Evolutionary conservation across 2,113 vertebrate species (phyloP).

Genomic region (Salvelinus alpinus): DNA sequence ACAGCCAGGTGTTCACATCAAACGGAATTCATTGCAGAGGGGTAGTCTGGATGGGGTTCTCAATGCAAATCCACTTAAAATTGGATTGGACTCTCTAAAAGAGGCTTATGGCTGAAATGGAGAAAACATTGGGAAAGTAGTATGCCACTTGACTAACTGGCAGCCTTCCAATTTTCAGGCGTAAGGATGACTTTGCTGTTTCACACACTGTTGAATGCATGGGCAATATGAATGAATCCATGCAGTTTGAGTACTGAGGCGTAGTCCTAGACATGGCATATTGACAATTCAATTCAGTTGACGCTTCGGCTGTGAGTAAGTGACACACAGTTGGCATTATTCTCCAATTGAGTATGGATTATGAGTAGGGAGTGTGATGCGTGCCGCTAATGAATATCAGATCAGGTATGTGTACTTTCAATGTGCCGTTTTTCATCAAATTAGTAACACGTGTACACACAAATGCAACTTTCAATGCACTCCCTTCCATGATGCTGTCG

Average conservation of each 20-base stretch:
- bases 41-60: conserved; percentile 21
- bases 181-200: conserved; percentile 3
- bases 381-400: too few relatives aligned
- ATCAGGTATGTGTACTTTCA: too few relatives aligned
- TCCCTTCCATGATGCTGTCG: too few relatives aligned
- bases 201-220: conserved; percentile 3
- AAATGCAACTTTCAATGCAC: too few relatives aligned
- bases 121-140: conserved; percentile 29
- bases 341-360: not conserved
- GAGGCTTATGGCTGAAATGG: conserved; percentile 34
- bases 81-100: conserved; percentile 19
- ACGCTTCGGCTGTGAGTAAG: not conserved
- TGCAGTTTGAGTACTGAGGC: conserved; percentile 7
- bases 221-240: conserved; percentile 21
- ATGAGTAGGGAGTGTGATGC: too few relatives aligned
- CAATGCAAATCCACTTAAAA: conserved; percentile 32
- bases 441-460: too few relatives aligned
- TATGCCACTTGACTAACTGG: conserved; percentile 29
- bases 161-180: conserved; percentile 27
- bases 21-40: not conserved
- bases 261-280: too few relatives aligned
- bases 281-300: not conserved
- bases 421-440: too few relatives aligned
- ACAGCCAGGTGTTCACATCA: conserved; percentile 18
- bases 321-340: not conserved